phyloP scores from a whole-genome alignment of 2,888 invertebrate genomes.

The Erannis defoliaria region DNA sequence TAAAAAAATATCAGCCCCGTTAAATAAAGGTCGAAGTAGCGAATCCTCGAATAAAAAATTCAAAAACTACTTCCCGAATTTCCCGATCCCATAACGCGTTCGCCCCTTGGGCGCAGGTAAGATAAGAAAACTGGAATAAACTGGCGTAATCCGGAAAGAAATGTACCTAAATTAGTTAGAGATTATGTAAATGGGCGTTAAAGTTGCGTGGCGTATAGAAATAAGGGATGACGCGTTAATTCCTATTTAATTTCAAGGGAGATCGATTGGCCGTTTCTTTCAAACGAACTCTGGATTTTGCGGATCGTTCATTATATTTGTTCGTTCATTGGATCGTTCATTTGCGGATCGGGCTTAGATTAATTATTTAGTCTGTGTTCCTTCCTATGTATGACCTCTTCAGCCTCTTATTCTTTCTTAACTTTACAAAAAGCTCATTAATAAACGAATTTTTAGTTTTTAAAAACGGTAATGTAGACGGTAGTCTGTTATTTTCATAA shows the following conservation, averaged over 20 bases:
- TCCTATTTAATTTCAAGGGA: background rate
- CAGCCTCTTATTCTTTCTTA: too few relatives aligned
- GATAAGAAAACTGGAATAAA: constrained; percentile 22
- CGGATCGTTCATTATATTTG: too few relatives aligned
- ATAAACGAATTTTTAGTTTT: too few relatives aligned
- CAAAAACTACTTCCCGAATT: constrained; percentile 40
- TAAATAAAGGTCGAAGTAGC: constrained; percentile 35
- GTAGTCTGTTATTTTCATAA: too few relatives aligned
- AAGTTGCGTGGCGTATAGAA: constrained; percentile 37
- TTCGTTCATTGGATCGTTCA: too few relatives aligned
- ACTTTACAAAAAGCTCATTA: too few relatives aligned
- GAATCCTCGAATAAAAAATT: constrained; percentile 40
- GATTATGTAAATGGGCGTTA: constrained; percentile 43
- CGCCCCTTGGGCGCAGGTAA: constrained; percentile 31
- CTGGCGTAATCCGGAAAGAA: constrained; percentile 37
- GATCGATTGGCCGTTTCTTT: background rate
- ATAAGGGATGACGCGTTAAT: constrained; percentile 15
- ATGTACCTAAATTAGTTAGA: constrained; percentile 41
- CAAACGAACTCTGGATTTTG: too few relatives aligned
- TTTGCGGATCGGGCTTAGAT: too few relatives aligned
- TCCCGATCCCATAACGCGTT: constrained; percentile 36
- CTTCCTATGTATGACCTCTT: too few relatives aligned
- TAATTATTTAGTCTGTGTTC: too few relatives aligned
- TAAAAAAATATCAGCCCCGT: constrained; percentile 33
- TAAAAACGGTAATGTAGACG: too few relatives aligned